phyloP scores from a whole-genome alignment of 2,797 vertebrate species.

The Ambastaia sidthimunki region DNA sequence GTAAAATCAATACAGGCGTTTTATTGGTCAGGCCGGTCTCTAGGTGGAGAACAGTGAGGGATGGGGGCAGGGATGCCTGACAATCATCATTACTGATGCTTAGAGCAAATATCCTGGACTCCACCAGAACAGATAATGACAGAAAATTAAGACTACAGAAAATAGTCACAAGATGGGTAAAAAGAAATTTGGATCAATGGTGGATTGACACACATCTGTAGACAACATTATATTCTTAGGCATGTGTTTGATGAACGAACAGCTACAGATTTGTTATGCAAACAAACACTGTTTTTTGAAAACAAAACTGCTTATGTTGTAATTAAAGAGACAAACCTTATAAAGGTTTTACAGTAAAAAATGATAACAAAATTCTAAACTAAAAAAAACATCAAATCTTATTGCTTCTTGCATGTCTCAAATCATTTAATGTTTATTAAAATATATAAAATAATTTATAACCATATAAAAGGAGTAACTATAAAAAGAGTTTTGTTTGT shows the following conservation, averaged over 20 bases:
- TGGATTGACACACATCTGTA: neutral
- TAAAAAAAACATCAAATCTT: too few species aligned
- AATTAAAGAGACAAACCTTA: too few species aligned
- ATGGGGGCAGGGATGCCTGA: constrained; percentile 38
- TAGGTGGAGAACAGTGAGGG: constrained; percentile 45
- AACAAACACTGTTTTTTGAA: too few species aligned
- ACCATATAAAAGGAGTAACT: too few species aligned
- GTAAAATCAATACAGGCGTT: constrained; percentile 55
- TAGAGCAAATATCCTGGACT: constrained; percentile 29
- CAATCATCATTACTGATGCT: constrained; percentile 48
- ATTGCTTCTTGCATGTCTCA: too few species aligned
- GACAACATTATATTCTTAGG: neutral
- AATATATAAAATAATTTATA: too few species aligned
- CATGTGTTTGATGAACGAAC: neutral
- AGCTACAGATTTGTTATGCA: neutral
- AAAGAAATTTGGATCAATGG: constrained; percentile 2
- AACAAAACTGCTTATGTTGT: too few species aligned
- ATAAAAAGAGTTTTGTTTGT: too few species aligned
- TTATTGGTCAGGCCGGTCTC: constrained; percentile 51
- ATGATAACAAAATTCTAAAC: too few species aligned
- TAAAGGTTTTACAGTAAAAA: too few species aligned
- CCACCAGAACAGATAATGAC: constrained; percentile 22
- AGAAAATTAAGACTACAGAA: constrained; percentile 7
- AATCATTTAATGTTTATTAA: too few species aligned
- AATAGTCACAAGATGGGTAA: neutral